These are phyloP conservation scores for Pedetes capensis DNA, from an alignment of 2,113 vertebrate species.

Conservation along the genomic window DNA sequence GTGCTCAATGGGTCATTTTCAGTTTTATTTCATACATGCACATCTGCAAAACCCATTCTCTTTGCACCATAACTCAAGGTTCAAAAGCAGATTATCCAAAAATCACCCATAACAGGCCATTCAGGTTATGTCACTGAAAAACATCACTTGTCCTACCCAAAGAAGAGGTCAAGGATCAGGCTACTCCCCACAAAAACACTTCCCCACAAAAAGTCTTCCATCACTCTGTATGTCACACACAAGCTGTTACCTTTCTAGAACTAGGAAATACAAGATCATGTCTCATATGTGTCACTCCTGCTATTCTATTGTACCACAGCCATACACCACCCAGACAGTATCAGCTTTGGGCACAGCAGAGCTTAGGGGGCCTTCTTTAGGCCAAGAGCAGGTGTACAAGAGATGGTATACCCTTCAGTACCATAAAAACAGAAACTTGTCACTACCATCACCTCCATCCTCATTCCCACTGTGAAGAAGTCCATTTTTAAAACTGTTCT, in stretches of 20 bases:
- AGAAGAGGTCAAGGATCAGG: conserved; percentile 57
- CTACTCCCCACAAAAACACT: not conserved
- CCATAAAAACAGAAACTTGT: not conserved
- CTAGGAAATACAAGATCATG: not conserved
- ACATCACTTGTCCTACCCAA: not conserved
- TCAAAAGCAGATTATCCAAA: conserved; percentile 64
- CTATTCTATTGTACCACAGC: conserved; percentile 31
- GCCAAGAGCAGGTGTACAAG: conserved; percentile 50
- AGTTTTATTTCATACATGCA: conserved; percentile 27
- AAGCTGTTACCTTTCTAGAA: conserved; percentile 50
- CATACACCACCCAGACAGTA: conserved; percentile 35
- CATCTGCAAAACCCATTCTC: conserved; percentile 71
- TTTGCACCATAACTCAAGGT: conserved; percentile 54
- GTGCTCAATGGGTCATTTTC: not conserved
- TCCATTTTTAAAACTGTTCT: conserved; percentile 51
- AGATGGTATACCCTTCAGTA: not conserved
- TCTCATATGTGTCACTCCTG: conserved; percentile 45
- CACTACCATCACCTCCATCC: not conserved
- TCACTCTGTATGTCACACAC: conserved; percentile 23
- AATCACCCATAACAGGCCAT: conserved; percentile 19
- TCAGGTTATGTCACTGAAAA: conserved; percentile 61
- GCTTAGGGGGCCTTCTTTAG: conserved; percentile 44
- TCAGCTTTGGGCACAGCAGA: conserved; percentile 7
- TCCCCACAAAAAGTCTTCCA: conserved; percentile 41
- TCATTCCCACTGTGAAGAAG: not conserved